Evolutionary conservation across 2,888 invertebrate species (phyloP), one percentile per base, ranked within the genome.

Genomic region (Xestobium rufovillosum): DNA sequence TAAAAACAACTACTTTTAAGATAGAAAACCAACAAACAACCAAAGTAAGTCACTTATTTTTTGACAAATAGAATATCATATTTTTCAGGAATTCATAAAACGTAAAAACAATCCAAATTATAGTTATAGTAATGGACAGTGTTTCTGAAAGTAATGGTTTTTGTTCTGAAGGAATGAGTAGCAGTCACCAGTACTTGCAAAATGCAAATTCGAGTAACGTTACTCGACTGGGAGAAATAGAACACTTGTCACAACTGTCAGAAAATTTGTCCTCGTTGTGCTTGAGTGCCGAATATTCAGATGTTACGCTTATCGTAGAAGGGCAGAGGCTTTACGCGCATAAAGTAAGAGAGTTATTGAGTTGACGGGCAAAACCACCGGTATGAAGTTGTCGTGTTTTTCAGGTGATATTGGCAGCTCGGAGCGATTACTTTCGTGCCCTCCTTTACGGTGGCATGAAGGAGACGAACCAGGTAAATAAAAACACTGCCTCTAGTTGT

Each of bases 371-470:
- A 11, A 25, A n/a, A 16, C 10, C 16, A 35, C 29, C 23, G 6
- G 6, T 19, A 6, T 19, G 6, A 19, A 12, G 25, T 39, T 30
- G 31, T 15, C 42, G 27, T 29, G 29, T 30, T 25, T 51, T 54
- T 25, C 42, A 77, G 65, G 79, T 95, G 3, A 88, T 98, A 51
- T 72, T 98, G 36, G 97, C 97, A 0, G 88, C 94, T 15, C 75
- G 97, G 54, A 94, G 95, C 59, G 89, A 95, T 55, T 98, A 96
- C 68, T 98, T 97, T 66, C 74, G 94, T 62, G 95, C 83, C 6
- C 66, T 83, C 23, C 70, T 85, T 1, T 86, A 79, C 66, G 85
- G 85, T 4, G 84, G 84, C n/a, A 71, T 85, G 66, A 74, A 78
- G 41, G 85, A 86, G 61, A 74, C 83, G 0, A 74, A 67, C 44